Conservation (phyloP, 2,888 invertebrate species). For the Omphaloscelis lunosa region DNA sequence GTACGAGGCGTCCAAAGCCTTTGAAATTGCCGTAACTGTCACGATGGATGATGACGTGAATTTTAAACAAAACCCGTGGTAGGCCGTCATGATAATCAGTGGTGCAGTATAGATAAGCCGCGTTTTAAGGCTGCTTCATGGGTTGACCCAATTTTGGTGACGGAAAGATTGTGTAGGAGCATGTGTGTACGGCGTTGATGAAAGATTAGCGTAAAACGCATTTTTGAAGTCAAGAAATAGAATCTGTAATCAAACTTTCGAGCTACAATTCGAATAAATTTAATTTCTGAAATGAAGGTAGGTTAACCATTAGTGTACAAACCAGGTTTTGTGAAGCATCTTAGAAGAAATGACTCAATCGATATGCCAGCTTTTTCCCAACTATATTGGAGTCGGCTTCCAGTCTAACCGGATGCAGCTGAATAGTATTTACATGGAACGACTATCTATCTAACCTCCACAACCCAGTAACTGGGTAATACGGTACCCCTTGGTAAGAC, state of each 20-base stretch:
- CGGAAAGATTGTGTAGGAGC: slow-evolving; percentile 11
- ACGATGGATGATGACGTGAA: slow-evolving; percentile 70
- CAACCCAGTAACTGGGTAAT: too few species aligned
- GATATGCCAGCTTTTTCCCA: too few species aligned
- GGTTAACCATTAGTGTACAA: neutral
- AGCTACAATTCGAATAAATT: too few species aligned
- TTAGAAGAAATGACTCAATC: neutral
- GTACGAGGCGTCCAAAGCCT: slow-evolving; percentile 63
- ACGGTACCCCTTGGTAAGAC: too few species aligned
- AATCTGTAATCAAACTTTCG: neutral
- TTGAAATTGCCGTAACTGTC: slow-evolving; percentile 73
- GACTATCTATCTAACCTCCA: too few species aligned
- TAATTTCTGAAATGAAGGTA: neutral
- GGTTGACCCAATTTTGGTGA: slow-evolving; percentile 59
- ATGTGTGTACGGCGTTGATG: slow-evolving; percentile 13
- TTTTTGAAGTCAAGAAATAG: neutral
- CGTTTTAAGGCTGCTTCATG: slow-evolving; percentile 57
- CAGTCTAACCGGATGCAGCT: too few species aligned
- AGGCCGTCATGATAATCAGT: slow-evolving; percentile 64
- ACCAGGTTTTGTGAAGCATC: too few species aligned
- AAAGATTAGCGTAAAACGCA: slow-evolving; percentile 17
- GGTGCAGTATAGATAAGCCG: slow-evolving; percentile 64
- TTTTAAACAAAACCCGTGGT: slow-evolving; percentile 70
- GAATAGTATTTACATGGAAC: too few species aligned
- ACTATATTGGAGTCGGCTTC: too few species aligned